A percentile compares a stretch with the other conserved stretches of the same genome.
Conservation (phyloP, 2,797 vertebrate genomes). For the Poliocrania exsul region DNA sequence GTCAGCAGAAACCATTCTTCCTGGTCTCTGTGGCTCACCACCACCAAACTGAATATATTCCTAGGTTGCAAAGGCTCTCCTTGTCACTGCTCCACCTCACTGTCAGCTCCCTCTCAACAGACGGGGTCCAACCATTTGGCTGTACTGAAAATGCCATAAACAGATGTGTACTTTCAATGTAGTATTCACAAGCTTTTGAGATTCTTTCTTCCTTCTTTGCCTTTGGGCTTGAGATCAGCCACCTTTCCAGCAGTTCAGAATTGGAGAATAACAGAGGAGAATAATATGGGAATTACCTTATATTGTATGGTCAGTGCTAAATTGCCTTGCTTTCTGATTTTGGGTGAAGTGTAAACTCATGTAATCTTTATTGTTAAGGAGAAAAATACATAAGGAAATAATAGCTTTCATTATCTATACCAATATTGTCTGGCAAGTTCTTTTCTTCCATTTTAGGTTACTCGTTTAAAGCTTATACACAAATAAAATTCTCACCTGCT, state of each 20-base stretch:
- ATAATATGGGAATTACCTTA: neutral
- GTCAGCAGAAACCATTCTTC: neutral
- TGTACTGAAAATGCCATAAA: neutral
- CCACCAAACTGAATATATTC: neutral
- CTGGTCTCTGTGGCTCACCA: neutral
- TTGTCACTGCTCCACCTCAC: neutral
- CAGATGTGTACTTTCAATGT: neutral
- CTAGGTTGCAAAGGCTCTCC: neutral
- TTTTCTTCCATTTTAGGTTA: too few species aligned
- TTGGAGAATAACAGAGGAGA: too few species aligned
- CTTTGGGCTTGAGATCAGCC: neutral
- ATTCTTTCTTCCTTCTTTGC: neutral
- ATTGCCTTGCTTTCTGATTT: neutral
- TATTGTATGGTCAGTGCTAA: neutral
- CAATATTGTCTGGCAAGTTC: too few species aligned
- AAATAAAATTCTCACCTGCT: slow-evolving; percentile 19
- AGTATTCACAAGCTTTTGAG: neutral
- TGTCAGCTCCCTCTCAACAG: neutral
- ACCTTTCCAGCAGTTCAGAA: neutral
- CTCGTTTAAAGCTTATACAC: neutral
- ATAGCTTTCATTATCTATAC: neutral
- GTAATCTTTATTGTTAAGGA: neutral
- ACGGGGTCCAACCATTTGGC: neutral
- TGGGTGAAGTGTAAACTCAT: neutral
- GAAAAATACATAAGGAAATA: neutral